Evolutionary conservation across 1,140 invertebrate genomes (phyloP).

Genomic region (Anoplophora glabripennis): DNA sequence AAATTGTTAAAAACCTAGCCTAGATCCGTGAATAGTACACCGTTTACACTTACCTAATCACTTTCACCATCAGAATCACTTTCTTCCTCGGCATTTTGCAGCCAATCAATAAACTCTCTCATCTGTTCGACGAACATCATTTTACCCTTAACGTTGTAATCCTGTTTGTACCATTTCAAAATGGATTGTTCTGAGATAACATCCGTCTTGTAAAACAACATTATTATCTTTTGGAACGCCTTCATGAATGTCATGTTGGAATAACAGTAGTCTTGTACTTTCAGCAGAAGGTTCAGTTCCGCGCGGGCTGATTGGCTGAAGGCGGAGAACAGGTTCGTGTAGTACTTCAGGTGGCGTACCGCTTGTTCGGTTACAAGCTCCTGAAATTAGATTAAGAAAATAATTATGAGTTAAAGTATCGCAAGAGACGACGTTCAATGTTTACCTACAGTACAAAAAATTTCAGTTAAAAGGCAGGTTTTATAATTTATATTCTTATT

Average conservation of each 20-base stretch:
- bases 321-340: slow-evolving; percentile 79
- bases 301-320: slow-evolving; percentile 81
- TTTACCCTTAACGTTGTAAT: slow-evolving; percentile 91
- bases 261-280: slow-evolving; percentile 96
- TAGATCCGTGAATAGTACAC: too few relatives aligned
- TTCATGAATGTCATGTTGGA: slow-evolving; percentile 99
- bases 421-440: too few relatives aligned
- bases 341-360: slow-evolving; percentile 82
- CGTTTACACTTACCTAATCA: slow-evolving; percentile 43
- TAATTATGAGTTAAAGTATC: too few relatives aligned
- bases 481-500: too few relatives aligned
- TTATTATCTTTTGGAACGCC: slow-evolving; percentile 94
- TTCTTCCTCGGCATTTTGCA: slow-evolving; percentile 93
- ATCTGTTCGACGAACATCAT: slow-evolving; percentile 96
- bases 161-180: slow-evolving; percentile 90
- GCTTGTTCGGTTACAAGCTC: slow-evolving; percentile 93
- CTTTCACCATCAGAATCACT: slow-evolving; percentile 53
- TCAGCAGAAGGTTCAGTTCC: slow-evolving; percentile 82
- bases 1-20: too few relatives aligned
- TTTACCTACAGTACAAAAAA: too few relatives aligned
- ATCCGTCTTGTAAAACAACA: slow-evolving; percentile 94
- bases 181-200: slow-evolving; percentile 90
- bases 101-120: slow-evolving; percentile 96
- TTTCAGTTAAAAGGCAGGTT: too few relatives aligned
- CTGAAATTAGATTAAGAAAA: slow-evolving; percentile 31